Evolutionary conservation across 2,113 vertebrate species (phyloP), one percentile per base, ranked within the genome.

Genomic region (Thryonomys swinderianus): DNA sequence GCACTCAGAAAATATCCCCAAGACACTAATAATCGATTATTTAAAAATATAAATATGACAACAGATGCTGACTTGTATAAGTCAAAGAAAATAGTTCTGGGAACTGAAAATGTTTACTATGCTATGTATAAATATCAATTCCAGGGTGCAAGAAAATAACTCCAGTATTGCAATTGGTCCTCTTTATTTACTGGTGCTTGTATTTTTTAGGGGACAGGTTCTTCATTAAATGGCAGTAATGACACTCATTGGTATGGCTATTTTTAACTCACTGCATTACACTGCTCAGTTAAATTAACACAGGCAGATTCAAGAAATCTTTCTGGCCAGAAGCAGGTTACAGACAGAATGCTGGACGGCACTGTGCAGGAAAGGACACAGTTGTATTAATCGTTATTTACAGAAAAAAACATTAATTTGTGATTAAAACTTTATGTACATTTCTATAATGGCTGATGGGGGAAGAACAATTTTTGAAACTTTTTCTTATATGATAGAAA

Each of bases 241-340:
- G 89, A 82, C 94, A 94, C 91, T 96, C 96, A 93, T 88, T 97
- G 82, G 34, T 81, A 71, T 86, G 86, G 90, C 88, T 97, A 95
- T 97, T 98, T 98, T 97, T 97, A 97, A 98, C 96, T 96, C 88
- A 67, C 32, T 83, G 23, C 96, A 71, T 27, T 97, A 96, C 93
- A 97, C 83, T 85, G 90, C 67, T 96, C 76, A 94, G 87, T 84
- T 92, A 57, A 93, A 96, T 55, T 48, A 74, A 90, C 90, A 67
- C 18, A 94, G 95, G 85, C 90, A 73, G 94, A 86, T 93, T 97
- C 90, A 95, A 95, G 83, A 90, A 91, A 96, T 93, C 53, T 95
- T 93, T 95, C 92, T 96, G 93, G 97, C 0, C 12, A 61, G 95
- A 78, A 90, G 96, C 93, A 57, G 79, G 85, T 76, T 87, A 0